A percentile compares a stretch with the other conserved stretches of the same genome.
Conservation (phyloP, 2,888 invertebrate genomes). For the Molorchus minor region DNA sequence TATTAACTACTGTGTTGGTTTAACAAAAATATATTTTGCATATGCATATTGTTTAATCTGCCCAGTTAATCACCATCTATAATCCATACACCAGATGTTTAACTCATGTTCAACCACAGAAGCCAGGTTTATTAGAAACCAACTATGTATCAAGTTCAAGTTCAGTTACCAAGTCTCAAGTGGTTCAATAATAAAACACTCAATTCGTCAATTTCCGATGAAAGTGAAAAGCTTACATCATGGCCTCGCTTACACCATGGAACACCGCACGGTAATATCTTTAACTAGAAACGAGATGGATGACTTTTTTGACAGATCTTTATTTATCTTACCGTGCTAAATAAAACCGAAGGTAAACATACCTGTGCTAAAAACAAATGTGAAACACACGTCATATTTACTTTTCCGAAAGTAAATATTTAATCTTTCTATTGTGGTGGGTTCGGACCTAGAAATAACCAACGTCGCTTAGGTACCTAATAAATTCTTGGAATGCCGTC, state of each 20-base stretch:
- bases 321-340: conserved; percentile 14
- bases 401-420: conserved; percentile 1
- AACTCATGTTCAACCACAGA: too few relatives aligned
- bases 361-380: neutral
- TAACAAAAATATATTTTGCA: too few relatives aligned
- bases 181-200: too few relatives aligned
- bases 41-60: too few relatives aligned
- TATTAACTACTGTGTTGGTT: too few relatives aligned
- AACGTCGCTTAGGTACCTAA: neutral
- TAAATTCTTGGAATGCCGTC: neutral
- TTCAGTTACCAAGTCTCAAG: too few relatives aligned
- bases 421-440: neutral
- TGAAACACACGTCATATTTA: neutral
- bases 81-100: too few relatives aligned
- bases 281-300: conserved; percentile 7
- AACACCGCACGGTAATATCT: neutral
- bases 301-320: conserved; percentile 1
- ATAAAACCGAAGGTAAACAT: conserved; percentile 10
- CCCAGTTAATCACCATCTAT: too few relatives aligned
- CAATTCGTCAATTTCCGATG: neutral
- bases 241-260: neutral
- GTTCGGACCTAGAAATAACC: neutral
- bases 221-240: neutral
- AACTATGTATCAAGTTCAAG: too few relatives aligned
- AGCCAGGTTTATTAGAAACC: too few relatives aligned